These are phyloP conservation scores for Diaperis boleti DNA, from an alignment of 2,888 invertebrate species.

Conservation along the genomic window DNA sequence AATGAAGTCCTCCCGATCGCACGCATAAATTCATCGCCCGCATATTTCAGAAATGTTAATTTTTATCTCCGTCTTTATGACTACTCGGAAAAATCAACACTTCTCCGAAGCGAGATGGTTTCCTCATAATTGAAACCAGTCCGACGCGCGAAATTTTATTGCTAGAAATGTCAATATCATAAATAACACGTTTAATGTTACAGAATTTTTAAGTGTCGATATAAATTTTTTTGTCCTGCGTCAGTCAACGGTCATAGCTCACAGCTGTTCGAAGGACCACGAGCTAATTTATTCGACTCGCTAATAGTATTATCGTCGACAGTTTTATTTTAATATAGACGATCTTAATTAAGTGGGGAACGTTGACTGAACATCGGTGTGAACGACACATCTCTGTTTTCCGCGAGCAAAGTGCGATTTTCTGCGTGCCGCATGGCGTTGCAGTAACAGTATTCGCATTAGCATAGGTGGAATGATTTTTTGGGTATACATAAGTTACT, in stretches of 20 bases:
- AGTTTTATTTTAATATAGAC: slow-evolving; percentile 28
- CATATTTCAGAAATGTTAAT: slow-evolving; percentile 34
- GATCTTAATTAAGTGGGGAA: slow-evolving; percentile 29
- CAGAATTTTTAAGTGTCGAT: slow-evolving; percentile 34
- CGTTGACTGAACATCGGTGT: slow-evolving; percentile 30
- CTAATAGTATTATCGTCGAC: slow-evolving; percentile 25
- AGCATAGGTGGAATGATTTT: too few species aligned
- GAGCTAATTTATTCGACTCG: slow-evolving; percentile 14
- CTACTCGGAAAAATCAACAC: slow-evolving; percentile 42
- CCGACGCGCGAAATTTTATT: slow-evolving; percentile 39
- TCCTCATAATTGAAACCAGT: slow-evolving; percentile 38
- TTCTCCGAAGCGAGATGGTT: slow-evolving; percentile 32
- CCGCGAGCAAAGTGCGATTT: slow-evolving; percentile 3
- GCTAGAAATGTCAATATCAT: slow-evolving; percentile 40
- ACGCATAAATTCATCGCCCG: neutral
- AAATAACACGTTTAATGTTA: slow-evolving; percentile 39
- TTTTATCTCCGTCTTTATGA: slow-evolving; percentile 37
- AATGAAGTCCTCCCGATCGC: neutral
- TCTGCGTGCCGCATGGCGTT: slow-evolving; percentile 9
- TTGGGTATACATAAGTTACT: too few species aligned
- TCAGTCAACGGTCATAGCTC: slow-evolving; percentile 31
- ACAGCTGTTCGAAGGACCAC: slow-evolving; percentile 5
- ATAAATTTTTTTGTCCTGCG: slow-evolving; percentile 36
- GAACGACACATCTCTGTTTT: slow-evolving; percentile 31
- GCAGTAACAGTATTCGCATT: slow-evolving; percentile 9